Percentiles rank a stretch among this genome's conserved stretches.
Evolutionary conservation across 2,797 vertebrate genomes (phyloP).

Genomic region (Lagorchestes hirsutus): DNA sequence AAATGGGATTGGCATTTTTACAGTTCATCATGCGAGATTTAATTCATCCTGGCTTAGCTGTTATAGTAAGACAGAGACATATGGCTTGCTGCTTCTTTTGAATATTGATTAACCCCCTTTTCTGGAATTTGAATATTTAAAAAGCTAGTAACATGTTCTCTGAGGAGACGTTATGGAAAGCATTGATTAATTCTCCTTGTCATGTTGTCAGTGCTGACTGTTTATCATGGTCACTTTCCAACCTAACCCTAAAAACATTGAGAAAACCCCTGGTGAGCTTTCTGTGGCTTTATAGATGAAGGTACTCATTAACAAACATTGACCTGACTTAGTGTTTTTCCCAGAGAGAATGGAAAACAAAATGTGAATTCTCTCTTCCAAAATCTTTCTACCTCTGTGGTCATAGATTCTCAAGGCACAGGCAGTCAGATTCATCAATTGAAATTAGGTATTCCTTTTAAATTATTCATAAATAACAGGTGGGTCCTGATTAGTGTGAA

Average conservation of each 20-base stretch:
- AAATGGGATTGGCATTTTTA: slow-evolving; percentile 48
- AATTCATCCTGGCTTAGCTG: slow-evolving; percentile 39
- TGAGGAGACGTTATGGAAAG: slow-evolving; percentile 58
- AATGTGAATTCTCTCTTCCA: slow-evolving; percentile 51
- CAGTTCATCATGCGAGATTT: slow-evolving; percentile 44
- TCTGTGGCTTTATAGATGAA: slow-evolving; percentile 26
- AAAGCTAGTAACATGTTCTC: slow-evolving; percentile 60
- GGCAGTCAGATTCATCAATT: neutral
- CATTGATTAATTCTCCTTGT: slow-evolving; percentile 71
- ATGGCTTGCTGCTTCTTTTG: slow-evolving; percentile 48
- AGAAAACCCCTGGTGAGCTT: slow-evolving; percentile 8
- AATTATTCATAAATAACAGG: neutral
- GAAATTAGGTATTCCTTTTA: neutral
- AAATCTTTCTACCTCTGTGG: neutral
- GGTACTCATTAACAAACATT: neutral
- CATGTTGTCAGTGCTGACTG: slow-evolving; percentile 44
- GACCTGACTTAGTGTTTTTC: neutral
- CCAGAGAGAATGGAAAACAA: neutral
- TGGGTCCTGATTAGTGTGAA: neutral
- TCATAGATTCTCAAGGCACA: neutral
- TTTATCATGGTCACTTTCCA: slow-evolving; percentile 68
- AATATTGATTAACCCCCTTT: slow-evolving; percentile 59
- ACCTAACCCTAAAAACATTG: slow-evolving; percentile 27
- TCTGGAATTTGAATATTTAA: slow-evolving; percentile 57
- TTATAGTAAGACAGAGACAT: slow-evolving; percentile 67